Conservation (phyloP, 2,888 invertebrate genomes). For the Caenorhabditis japonica region DNA sequence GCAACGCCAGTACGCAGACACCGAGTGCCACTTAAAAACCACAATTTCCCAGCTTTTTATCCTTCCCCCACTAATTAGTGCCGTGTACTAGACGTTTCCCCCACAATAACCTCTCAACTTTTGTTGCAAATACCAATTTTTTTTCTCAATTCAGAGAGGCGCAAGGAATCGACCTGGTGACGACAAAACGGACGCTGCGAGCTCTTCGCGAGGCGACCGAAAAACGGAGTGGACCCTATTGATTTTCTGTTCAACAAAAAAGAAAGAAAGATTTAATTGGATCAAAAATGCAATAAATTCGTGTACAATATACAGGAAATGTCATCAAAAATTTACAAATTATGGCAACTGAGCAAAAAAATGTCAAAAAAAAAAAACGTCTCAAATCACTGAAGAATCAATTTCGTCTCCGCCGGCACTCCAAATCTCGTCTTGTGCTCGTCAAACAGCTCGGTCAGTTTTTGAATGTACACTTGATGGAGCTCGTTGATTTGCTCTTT, state of each 20-base stretch:
- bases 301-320: neutral
- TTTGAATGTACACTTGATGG: constrained; percentile 85
- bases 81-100: too few species aligned
- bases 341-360: neutral
- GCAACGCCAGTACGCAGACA: too few species aligned
- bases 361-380: constrained; percentile 8
- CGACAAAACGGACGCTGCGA: constrained; percentile 40
- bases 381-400: constrained; percentile 10
- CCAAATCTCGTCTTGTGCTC: constrained; percentile 86
- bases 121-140: neutral
- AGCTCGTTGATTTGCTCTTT: constrained; percentile 85
- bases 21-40: too few species aligned
- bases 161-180: constrained; percentile 50
- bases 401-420: constrained; percentile 11
- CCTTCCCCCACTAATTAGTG: too few species aligned
- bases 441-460: constrained; percentile 86
- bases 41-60: too few species aligned
- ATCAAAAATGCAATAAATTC: neutral
- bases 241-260: neutral
- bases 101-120: too few species aligned
- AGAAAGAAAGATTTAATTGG: neutral
- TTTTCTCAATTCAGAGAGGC: constrained; percentile 47
- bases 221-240: constrained; percentile 19
- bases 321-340: neutral
- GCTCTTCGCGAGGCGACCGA: constrained; percentile 26